A percentile compares a stretch with the other conserved stretches of the same genome.
phyloP scores from a whole-genome alignment of 2,797 vertebrate species.

The Holocentrus rufus region DNA sequence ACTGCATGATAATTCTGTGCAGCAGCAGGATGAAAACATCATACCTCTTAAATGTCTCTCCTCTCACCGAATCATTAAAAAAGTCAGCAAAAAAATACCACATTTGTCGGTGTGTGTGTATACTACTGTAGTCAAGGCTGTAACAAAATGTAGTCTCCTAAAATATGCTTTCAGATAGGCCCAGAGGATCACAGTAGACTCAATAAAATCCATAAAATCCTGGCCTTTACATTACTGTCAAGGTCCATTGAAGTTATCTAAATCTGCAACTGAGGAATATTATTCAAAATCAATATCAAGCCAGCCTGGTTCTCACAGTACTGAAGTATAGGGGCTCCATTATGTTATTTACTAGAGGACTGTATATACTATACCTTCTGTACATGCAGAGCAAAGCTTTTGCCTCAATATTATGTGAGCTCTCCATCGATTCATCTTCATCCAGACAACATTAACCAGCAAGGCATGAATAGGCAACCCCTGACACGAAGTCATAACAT shows the following conservation, averaged over 20 bases:
- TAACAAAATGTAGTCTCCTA: neutral
- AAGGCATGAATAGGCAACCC: constrained; percentile 26
- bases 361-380: neutral
- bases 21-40: neutral
- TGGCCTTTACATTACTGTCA: constrained; percentile 34
- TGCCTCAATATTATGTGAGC: neutral
- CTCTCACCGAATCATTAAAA: constrained; percentile 1
- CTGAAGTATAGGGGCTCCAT: constrained; percentile 22
- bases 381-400: neutral
- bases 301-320: constrained; percentile 1
- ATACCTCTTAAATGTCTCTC: neutral
- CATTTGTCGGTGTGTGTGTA: neutral
- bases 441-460: constrained; percentile 1
- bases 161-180: constrained; percentile 17
- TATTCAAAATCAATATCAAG: constrained; percentile 42
- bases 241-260: constrained; percentile 35
- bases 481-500: constrained; percentile 16
- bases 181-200: constrained; percentile 27
- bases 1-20: constrained; percentile 13
- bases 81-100: neutral
- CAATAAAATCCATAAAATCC: constrained; percentile 41
- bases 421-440: constrained; percentile 1
- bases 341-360: constrained; percentile 22
- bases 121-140: neutral
- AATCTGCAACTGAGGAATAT: constrained; percentile 28